phyloP scores from a whole-genome alignment of 2,888 invertebrate species.

The Drosophila testacea region DNA sequence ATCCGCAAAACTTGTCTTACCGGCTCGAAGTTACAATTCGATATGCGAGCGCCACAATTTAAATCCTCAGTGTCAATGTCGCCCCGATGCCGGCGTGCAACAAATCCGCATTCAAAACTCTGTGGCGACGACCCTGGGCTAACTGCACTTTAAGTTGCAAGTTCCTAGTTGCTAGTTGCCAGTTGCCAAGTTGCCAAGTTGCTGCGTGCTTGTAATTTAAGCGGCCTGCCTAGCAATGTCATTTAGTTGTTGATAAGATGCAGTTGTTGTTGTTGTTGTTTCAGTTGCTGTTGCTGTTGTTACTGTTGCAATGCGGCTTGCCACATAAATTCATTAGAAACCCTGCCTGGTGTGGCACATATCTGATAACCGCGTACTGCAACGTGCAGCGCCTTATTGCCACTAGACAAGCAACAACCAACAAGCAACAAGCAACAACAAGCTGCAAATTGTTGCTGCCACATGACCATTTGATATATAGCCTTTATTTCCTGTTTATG shows the following conservation, averaged over 20 bases:
- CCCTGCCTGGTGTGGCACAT: conserved; percentile 59
- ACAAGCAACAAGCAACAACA: conserved; percentile 66
- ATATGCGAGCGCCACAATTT: conserved; percentile 80
- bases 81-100: conserved; percentile 27
- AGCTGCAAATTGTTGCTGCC: conserved; percentile 62
- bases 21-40: conserved; percentile 74
- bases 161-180: not conserved
- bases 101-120: conserved; percentile 10
- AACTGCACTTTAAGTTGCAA: conserved; percentile 60
- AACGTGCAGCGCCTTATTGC: conserved; percentile 1
- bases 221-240: conserved; percentile 69
- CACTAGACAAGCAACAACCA: conserved; percentile 47
- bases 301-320: conserved; percentile 32
- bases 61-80: conserved; percentile 81
- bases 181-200: conserved; percentile 23
- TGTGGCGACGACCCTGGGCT: conserved; percentile 48
- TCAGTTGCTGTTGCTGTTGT: conserved; percentile 35
- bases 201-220: conserved; percentile 74
- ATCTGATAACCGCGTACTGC: conserved; percentile 66
- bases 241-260: conserved; percentile 76
- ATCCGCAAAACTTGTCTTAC: conserved; percentile 77
- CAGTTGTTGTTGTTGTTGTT: conserved; percentile 44
- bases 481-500: conserved; percentile 74
- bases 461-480: conserved; percentile 67
- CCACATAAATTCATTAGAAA: conserved; percentile 75